phyloP scores from a whole-genome alignment of 2,888 invertebrate species.

The Drosophila lacicola region DNA sequence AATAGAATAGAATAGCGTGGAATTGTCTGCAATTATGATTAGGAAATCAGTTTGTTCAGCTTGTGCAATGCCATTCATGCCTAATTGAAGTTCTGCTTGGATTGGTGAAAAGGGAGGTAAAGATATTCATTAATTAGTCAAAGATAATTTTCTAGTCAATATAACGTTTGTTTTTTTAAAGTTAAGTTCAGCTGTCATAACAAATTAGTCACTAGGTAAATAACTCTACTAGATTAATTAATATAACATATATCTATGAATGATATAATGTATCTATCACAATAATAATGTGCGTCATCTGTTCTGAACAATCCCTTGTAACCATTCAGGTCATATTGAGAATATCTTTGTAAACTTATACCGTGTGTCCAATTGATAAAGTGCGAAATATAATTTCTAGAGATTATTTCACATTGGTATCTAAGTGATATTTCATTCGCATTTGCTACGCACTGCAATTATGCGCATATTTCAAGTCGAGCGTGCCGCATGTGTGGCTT shows the following conservation, averaged over 20 bases:
- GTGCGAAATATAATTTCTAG: background rate
- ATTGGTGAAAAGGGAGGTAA: conserved; percentile 10
- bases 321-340: too few species aligned
- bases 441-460: conserved; percentile 59
- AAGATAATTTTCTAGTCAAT: conserved; percentile 1
- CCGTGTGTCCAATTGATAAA: background rate
- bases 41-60: conserved; percentile 36
- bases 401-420: conserved; percentile 12
- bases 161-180: background rate
- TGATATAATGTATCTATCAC: too few species aligned
- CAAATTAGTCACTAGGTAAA: too few species aligned
- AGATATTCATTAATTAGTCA: conserved; percentile 12
- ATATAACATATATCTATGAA: too few species aligned
- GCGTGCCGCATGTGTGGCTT: conserved; percentile 49
- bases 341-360: too few species aligned
- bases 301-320: too few species aligned
- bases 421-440: conserved; percentile 35
- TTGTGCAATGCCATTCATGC: conserved; percentile 35
- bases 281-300: too few species aligned
- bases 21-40: conserved; percentile 49
- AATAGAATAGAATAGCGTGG: conserved; percentile 15
- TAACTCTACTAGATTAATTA: too few species aligned
- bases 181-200: too few species aligned
- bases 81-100: conserved; percentile 9
- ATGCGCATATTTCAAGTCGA: conserved; percentile 72